These are phyloP conservation scores for Campylomormyrus tamandua DNA, from an alignment of 2,113 vertebrate genomes.

Conservation along the genomic window DNA sequence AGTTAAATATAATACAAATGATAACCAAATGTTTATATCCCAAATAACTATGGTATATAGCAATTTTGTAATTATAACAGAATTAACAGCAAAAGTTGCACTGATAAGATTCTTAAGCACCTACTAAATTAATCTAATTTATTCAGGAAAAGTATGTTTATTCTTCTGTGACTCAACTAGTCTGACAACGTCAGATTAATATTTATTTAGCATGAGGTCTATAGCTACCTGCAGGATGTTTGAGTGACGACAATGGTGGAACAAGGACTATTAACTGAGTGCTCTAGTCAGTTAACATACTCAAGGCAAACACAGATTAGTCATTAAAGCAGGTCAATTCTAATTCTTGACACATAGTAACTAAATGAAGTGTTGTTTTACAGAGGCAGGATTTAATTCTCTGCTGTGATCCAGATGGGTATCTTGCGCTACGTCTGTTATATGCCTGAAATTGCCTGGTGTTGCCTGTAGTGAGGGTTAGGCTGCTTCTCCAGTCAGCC, in stretches of 20 bases:
- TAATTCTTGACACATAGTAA: neutral
- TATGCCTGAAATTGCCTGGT: neutral
- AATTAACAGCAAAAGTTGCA: neutral
- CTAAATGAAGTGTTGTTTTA: neutral
- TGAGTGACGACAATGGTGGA: neutral
- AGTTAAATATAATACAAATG: neutral
- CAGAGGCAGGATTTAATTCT: neutral
- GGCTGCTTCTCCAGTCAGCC: neutral
- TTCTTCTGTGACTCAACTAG: neutral
- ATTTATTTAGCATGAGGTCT: neutral
- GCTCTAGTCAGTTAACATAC: neutral
- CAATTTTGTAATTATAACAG: neutral
- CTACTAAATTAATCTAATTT: neutral
- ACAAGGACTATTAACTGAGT: neutral
- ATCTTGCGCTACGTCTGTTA: neutral
- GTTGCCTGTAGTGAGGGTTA: neutral
- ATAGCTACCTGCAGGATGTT: neutral
- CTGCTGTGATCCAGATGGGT: neutral
- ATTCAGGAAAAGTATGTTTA: neutral
- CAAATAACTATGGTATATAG: neutral
- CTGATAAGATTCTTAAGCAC: neutral
- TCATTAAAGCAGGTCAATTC: neutral
- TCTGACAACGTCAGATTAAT: neutral
- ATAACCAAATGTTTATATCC: neutral
- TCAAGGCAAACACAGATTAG: neutral